These are phyloP conservation scores for Ophion ellenae DNA, from an alignment of 2,888 invertebrate genomes.

Conservation along the genomic window DNA sequence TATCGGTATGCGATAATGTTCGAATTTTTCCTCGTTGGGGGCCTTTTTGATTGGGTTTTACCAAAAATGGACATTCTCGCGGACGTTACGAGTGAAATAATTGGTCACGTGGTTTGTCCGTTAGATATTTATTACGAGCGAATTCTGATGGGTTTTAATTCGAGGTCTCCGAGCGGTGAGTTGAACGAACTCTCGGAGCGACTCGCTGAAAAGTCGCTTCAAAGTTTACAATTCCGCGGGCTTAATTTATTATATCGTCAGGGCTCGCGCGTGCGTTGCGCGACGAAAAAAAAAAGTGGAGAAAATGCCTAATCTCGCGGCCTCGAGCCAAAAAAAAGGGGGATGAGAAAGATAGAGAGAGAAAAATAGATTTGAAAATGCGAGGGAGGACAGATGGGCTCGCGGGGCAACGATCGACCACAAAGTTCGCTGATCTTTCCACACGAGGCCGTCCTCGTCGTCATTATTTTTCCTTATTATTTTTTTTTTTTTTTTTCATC, in stretches of 20 bases:
- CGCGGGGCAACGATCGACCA: conserved; percentile 58
- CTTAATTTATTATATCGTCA: conserved; percentile 20
- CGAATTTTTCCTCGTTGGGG: no score
- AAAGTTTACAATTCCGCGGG: conserved; percentile 1
- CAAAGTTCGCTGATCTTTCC: conserved; percentile 62
- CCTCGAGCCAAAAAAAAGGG: conserved; percentile 30
- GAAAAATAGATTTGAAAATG: conserved; percentile 37
- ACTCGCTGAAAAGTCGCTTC: conserved; percentile 5
- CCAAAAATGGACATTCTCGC: not conserved
- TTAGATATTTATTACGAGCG: not conserved
- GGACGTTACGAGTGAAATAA: not conserved
- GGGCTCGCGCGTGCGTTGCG: not conserved
- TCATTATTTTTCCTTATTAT: conserved; percentile 27
- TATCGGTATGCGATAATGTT: no score
- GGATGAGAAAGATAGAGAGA: not conserved
- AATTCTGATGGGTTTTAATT: conserved; percentile 13
- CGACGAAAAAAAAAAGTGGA: not conserved
- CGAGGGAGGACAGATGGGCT: conserved; percentile 38
- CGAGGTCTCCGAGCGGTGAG: conserved; percentile 20
- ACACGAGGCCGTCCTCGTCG: conserved; percentile 38
- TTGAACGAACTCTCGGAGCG: conserved; percentile 21
- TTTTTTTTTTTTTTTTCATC: conserved; percentile 12
- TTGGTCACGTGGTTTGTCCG: not conserved
- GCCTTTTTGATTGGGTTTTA: not conserved
- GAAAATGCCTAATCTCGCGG: conserved; percentile 28